These are phyloP conservation scores for Chamaetylas fuelleborni DNA, from an alignment of 2,113 vertebrate genomes.

Conservation along the genomic window DNA sequence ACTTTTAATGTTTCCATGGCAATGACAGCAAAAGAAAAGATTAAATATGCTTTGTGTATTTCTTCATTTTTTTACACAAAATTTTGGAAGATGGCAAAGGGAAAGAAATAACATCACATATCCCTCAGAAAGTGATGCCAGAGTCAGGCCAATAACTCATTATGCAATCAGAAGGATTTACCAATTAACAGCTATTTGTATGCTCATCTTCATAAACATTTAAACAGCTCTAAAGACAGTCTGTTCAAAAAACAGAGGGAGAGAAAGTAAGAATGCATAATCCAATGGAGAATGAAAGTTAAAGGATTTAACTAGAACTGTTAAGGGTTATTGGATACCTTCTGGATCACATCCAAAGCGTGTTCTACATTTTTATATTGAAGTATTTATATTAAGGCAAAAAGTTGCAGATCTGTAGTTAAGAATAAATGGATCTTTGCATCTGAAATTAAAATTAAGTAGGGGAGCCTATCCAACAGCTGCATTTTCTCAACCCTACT, in stretches of 20 bases:
- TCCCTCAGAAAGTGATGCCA: neutral
- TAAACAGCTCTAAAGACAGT: neutral
- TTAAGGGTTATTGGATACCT: neutral
- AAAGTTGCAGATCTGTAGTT: neutral
- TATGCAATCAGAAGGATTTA: neutral
- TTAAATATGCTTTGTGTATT: slow-evolving; percentile 2
- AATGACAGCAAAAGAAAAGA: slow-evolving; percentile 37
- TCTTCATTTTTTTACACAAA: neutral
- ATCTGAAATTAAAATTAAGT: neutral
- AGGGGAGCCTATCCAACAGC: neutral
- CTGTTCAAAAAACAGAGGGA: neutral
- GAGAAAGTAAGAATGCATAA: neutral
- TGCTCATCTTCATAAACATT: neutral
- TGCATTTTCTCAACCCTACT: neutral
- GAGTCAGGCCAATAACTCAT: neutral
- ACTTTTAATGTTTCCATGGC: slow-evolving; percentile 58
- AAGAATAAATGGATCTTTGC: neutral
- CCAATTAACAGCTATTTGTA: slow-evolving; percentile 18
- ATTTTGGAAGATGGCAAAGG: neutral
- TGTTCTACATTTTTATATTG: neutral
- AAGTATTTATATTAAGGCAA: neutral
- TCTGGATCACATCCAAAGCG: neutral
- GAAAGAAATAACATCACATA: neutral
- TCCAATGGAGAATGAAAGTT: neutral
- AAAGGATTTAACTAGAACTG: neutral